Conservation (phyloP, 2,888 invertebrate genomes). For the Aspidiotus destructor region DNA sequence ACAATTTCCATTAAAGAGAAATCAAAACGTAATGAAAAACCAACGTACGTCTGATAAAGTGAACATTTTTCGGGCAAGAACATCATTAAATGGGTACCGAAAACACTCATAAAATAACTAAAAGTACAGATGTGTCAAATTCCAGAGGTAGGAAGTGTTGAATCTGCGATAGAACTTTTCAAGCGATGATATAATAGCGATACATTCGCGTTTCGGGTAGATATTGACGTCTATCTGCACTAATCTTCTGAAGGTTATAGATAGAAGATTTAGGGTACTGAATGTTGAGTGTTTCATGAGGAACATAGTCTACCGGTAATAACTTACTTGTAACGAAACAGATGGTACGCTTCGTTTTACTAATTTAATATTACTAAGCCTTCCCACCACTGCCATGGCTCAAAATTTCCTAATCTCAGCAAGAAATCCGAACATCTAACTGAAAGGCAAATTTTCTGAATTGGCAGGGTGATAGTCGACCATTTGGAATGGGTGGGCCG, state of each 20-base stretch:
- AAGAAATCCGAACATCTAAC: no score
- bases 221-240: neutral
- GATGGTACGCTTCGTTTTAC: constrained; percentile 15
- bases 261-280: constrained; percentile 1
- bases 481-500: no score
- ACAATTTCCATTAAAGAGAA: neutral
- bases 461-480: no score
- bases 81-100: no score
- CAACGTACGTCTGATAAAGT: no score
- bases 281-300: neutral
- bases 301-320: neutral
- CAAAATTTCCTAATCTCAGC: neutral
- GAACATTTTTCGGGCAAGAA: no score
- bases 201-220: neutral
- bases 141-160: no score
- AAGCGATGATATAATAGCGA: no score
- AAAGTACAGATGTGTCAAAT: no score
- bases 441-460: no score
- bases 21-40: neutral
- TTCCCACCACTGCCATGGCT: constrained; percentile 27
- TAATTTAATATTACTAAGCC: constrained; percentile 24
- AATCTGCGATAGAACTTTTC: no score
- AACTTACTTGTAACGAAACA: constrained; percentile 19
- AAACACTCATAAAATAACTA: no score
- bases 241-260: constrained; percentile 25